Base-by-base conservation (phyloP, 1,140 invertebrate species). In the Brachionus manjavacas region DNA sequence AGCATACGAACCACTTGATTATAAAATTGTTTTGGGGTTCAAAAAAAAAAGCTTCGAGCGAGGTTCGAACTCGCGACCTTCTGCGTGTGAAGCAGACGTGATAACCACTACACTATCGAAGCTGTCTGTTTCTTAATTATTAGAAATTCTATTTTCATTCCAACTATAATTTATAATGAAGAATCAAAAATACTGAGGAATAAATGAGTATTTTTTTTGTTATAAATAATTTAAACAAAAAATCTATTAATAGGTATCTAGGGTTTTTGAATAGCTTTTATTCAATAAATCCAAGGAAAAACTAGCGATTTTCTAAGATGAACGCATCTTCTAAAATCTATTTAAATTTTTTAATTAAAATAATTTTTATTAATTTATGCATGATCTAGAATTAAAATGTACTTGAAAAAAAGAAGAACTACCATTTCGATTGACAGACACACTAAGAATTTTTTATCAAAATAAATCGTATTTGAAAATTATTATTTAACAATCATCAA, bases 91-190 rank as follows among this genome's bases (percentile, higher is more conserved):
- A 72, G 68, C 68, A 72, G 68, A 72, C 68, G 68, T 72, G 68
- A 72, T 72, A 72, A 72, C 68, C 68, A 72, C 68, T 72, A 72
- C 68, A 72, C 68, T 72, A 72, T 72, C 68, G 68, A 72, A 72
- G 68, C 68, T 72, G n/a, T 4, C 31, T 72, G 16, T 8, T 60
- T 60, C 3, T 6, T 3, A 20, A 16, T 8, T 60, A 20, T 23
- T 25, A 20, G 0, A 60, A 60, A 60, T 60, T 60, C 52, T 9
- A 60, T 60, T 60, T 60, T 60, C 1, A 60, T 60, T 60, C 3
- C 0, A 60, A 23, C 9, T 60, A 25, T 1, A 20, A 60, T 8
- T 20, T 9, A 60, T 4, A 20, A 60, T 55, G 14, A 16, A 4
- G 20, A 9, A 60, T 20, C 6, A 52, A 60, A 60, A 60, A 23